Conservation (phyloP, 2,797 vertebrate genomes). For the Taenioides sp. region DNA sequence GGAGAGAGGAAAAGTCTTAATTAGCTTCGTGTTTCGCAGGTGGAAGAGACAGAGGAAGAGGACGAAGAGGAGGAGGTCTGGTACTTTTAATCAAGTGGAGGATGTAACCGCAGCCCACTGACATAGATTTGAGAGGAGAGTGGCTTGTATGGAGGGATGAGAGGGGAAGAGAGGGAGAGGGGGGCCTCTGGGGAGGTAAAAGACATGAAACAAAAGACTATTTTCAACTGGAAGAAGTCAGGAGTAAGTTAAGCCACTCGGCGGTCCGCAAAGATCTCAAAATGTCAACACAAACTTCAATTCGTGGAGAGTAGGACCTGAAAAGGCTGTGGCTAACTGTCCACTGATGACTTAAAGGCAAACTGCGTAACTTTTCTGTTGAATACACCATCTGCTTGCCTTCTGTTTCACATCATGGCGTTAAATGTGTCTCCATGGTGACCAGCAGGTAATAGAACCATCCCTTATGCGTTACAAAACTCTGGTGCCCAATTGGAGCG, state of each 20-base stretch:
- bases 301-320: not conserved
- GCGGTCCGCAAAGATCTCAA: not conserved
- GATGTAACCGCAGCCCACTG: constrained; percentile 39
- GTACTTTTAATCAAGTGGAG: constrained; percentile 54
- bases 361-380: too few relatives aligned
- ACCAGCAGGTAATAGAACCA: too few relatives aligned
- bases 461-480: too few relatives aligned
- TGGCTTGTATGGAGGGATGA: not conserved
- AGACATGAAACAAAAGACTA: not conserved
- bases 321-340: not conserved
- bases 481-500: too few relatives aligned
- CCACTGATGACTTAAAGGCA: too few relatives aligned
- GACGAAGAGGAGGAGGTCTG: constrained; percentile 11
- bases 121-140: not conserved
- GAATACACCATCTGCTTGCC: too few relatives aligned
- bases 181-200: not conserved
- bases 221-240: not conserved
- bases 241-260: not conserved
- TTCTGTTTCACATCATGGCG: too few relatives aligned
- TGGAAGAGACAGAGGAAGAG: constrained; percentile 34
- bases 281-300: not conserved
- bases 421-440: too few relatives aligned
- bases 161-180: not conserved
- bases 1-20: constrained; percentile 60
- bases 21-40: constrained; percentile 68